Evolutionary conservation across 2,797 vertebrate genomes (phyloP), one percentile per base, ranked within the genome.

Genomic region (Psittacula echo): DNA sequence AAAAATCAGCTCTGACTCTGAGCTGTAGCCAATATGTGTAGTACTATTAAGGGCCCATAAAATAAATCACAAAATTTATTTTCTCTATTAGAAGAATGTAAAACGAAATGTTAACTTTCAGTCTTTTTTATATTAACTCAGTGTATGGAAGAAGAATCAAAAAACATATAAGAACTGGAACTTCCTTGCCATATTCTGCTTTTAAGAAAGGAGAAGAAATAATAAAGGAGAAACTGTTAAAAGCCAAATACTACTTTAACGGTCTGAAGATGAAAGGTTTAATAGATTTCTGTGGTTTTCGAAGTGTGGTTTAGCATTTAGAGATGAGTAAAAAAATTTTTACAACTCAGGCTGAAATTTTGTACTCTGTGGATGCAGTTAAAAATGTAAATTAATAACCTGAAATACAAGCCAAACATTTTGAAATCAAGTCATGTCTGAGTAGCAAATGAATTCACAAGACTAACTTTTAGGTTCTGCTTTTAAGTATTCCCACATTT

Each of bases 41-140:
- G 41, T n/a, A 51, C 20, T 85, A 73, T 82, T 88, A 72, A 60
- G 10, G 27, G n/a, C 3, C 22, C n/a, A 51, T 91, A 95, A 94
- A 95, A 92, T 44, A 56, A 92, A 92, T 39, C 75, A 87, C 67
- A 76, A 62, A 76, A 87, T 67, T 73, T 82, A 90, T 82, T 86
- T 95, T 89, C 54, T 76, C 85, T 82, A 85, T 92, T 95, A 93
- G 64, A 79, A 64, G 32, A 54, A 91, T 24, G 14, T 89, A 79
- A 96, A 95, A 92, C 19, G 54, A 94, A 92, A 87, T 80, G 54
- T 74, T 94, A 92, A 85, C 58, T 92, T 89, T 83, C 78, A 91
- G 44, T 5, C n/a, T 62, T 87, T 87, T 67, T 51, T 41, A 24
- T 67, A 64, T 79, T 82, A 92, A 85, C 11, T 17, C 51, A 72